Evolutionary conservation across 2,888 invertebrate species (phyloP).

Genomic region (Tiliacea aurago): DNA sequence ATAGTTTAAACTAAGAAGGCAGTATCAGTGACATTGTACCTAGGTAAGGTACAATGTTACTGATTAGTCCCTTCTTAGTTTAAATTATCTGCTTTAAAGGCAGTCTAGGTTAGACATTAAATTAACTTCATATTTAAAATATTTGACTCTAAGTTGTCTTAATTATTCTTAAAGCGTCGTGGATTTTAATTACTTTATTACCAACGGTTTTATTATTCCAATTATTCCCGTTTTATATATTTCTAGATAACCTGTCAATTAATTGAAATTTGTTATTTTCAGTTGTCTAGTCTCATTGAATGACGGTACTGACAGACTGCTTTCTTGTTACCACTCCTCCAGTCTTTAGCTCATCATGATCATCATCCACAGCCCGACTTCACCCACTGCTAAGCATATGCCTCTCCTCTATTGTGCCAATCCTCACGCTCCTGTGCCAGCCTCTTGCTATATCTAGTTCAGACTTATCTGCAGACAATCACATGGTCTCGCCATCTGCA

Average conservation of each 20-base stretch:
- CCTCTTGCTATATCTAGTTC: not conserved
- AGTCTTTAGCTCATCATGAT: too few relatives aligned
- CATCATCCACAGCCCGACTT: not conserved
- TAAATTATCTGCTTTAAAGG: not conserved
- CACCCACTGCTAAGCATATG: not conserved
- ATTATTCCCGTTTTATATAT: not conserved
- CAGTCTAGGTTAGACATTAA: not conserved
- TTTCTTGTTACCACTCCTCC: not conserved
- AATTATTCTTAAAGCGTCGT: not conserved
- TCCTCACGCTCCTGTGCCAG: not conserved
- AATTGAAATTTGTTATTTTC: not conserved
- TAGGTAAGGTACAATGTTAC: not conserved
- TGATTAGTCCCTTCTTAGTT: not conserved
- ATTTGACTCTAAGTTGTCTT: not conserved
- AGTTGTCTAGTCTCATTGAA: not conserved
- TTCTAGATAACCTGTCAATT: not conserved
- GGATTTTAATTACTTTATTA: constrained; percentile 1
- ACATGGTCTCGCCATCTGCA: not conserved
- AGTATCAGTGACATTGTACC: too few relatives aligned
- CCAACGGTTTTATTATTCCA: not conserved
- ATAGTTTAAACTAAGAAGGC: too few relatives aligned
- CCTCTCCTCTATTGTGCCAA: not conserved
- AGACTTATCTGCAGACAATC: not conserved
- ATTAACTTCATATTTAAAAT: not conserved
- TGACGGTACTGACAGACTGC: not conserved